Evolutionary conservation across 2,888 invertebrate species (phyloP).

Genomic region (Boloria euphrosyne): DNA sequence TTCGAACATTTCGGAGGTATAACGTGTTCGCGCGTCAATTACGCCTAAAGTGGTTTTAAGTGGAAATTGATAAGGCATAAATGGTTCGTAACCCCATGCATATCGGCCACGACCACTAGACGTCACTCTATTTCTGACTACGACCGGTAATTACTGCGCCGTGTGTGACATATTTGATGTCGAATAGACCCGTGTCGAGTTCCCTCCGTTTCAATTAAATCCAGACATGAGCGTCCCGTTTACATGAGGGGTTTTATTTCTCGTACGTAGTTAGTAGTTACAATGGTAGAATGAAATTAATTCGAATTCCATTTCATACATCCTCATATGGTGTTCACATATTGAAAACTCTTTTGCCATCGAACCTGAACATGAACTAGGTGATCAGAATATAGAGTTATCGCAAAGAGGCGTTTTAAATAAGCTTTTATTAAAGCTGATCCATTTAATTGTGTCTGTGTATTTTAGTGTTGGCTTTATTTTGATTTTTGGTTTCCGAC

Average conservation of each 20-base stretch:
- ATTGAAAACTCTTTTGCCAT: conserved; percentile 7
- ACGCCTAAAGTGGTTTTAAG: conserved; percentile 26
- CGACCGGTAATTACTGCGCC: conserved; percentile 66
- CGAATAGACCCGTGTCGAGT: conserved; percentile 47
- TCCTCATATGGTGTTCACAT: conserved; percentile 29
- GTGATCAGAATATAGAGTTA: neutral
- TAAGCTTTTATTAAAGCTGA: no score
- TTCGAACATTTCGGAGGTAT: neutral
- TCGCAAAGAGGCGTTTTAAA: no score
- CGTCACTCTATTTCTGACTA: conserved; percentile 59
- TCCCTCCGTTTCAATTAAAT: conserved; percentile 72
- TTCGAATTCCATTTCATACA: conserved; percentile 41
- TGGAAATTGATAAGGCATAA: conserved; percentile 39
- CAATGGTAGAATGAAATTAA: conserved; percentile 43
- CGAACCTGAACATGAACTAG: neutral
- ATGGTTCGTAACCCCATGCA: conserved; percentile 29
- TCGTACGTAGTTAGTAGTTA: conserved; percentile 49
- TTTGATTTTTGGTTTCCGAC: no score
- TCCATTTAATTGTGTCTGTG: no score
- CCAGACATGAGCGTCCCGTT: conserved; percentile 56
- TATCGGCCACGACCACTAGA: conserved; percentile 57
- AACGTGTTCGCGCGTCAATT: conserved; percentile 22
- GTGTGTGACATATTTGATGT: conserved; percentile 47
- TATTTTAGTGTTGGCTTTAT: no score
- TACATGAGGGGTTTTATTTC: conserved; percentile 60